Conservation (phyloP, 2,113 vertebrate genomes). For the Empidonax traillii region DNA sequence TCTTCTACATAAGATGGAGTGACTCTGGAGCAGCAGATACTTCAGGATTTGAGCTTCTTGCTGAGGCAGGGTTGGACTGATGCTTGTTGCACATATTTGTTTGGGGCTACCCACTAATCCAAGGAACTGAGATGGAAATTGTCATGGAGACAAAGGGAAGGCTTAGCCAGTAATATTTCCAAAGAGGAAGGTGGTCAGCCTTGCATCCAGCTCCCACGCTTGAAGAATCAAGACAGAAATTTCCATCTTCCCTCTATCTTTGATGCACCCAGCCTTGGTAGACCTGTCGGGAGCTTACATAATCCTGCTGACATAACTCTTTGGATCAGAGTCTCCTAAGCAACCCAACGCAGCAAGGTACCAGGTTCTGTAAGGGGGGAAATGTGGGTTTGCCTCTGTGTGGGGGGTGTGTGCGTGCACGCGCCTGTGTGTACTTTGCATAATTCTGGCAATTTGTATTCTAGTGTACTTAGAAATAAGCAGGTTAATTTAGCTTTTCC, state of each 20-base stretch:
- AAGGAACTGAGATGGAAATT: conserved; percentile 21
- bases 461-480: background rate
- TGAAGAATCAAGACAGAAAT: background rate
- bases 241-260: background rate
- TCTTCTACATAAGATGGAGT: background rate
- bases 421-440: fast-evolving
- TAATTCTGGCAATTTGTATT: conserved; percentile 9
- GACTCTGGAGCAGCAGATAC: background rate
- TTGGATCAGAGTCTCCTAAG: conserved; percentile 35
- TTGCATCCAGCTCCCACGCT: background rate
- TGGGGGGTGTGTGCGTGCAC: fast-evolving
- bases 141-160: conserved; percentile 43
- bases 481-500: conserved; percentile 41
- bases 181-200: conserved; percentile 1
- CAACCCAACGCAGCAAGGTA: conserved; percentile 24
- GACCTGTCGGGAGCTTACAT: background rate
- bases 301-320: conserved; percentile 12
- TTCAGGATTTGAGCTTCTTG: background rate
- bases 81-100: background rate
- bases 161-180: conserved; percentile 9
- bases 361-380: background rate
- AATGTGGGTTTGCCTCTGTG: background rate
- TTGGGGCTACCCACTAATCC: background rate
- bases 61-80: background rate
- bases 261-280: background rate